Base-by-base conservation (phyloP, 2,888 invertebrate species). In the Acronicta psi region DNA sequence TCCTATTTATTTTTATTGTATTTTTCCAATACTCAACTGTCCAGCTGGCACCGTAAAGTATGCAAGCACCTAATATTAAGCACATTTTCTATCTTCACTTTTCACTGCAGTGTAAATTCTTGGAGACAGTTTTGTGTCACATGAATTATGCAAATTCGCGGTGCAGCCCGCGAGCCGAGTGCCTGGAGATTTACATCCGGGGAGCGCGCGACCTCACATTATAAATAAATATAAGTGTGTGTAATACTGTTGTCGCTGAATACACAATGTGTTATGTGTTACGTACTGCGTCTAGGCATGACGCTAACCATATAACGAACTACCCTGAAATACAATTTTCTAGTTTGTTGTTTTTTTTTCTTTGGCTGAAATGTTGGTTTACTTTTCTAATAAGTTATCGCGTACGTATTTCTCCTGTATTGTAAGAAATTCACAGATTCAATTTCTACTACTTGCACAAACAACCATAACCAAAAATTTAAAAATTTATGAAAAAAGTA, bases 71-170 rank as follows among this genome's bases (percentile, higher is more conserved):
- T 70, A 79, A 83, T 46, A 31, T 52, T 50, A 29, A 9, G 23
- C 46, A 38, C 80, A 37, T 67, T 72, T 83, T 81, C 78, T 75
- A 77, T 82, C 81, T 81, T 74, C 77, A 76, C 77, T 79, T 82
- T 82, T 83, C 76, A 65, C 71, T 78, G 80, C 82, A 84, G 84
- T 88, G 86, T 86, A 87, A 86, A 90, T 89, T 89, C 86, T 88
- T 86, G 75, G 80, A 83, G 83, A 85, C 85, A 86, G 84, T 84
- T 85, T 83, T 81, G 76, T 85, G 88, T 90, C 88, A 87, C 87
- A 89, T 91, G 89, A 91, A 91, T 91, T 92, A 90, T 90, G 88
- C 80, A 90, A 88, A 91, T 88, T 81, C 81, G 75, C 73, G 79
- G 77, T 84, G 85, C 87, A 85, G 49, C 49, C 61, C 63, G 60